Evolutionary conservation across 1,140 invertebrate species (phyloP), one percentile per base, ranked within the genome.

Genomic region (Aphaenogaster rudis): DNA sequence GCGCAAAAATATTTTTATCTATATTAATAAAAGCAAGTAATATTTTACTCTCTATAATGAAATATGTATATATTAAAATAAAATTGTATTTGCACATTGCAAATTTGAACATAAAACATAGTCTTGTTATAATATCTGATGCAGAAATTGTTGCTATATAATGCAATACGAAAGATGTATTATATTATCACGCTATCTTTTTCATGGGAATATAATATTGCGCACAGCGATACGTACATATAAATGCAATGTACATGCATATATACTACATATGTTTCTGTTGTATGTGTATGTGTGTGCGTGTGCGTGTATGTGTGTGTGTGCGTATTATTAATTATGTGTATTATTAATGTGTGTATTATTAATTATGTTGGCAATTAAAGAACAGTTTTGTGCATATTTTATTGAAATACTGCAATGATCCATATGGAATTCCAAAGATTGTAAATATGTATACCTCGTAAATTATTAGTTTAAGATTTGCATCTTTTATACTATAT

Each of bases 401-500:
- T 63, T 33, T 36, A 63, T 78, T 54, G n/a, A 0, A 57, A 69
- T 69, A 63, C 21, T 64, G 9, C 6, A 78, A 78, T 78, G 9
- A 48, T 33, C 28, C 17, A 21, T 78, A 63, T 78, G 69, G 21
- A 88, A 69, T 88, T 42, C 89, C 89, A 91, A 91, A 91, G 86
- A 90, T 86, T 88, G 77, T 90, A 90, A 90, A 91, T 88, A 91
- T 64, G 17, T 86, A 36, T 86, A 90, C 52, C 39, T 77, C 52
- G 13, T 72, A 61, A 78, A 64, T 72, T 50, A 87, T 79, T 89
- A 87, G 82, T 88, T 89, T 90, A 84, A 87, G 66, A 48, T 86
- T 79, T 87, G 57, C 57, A 88, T 28, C 11, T 61, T 45, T 42
- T 69, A 57, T 52, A 7, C 28, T 48, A 67, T 80, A 54, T 21